These are phyloP conservation scores for Girardia tigrina DNA, from an alignment of 2,888 invertebrate genomes.

Conservation along the genomic window DNA sequence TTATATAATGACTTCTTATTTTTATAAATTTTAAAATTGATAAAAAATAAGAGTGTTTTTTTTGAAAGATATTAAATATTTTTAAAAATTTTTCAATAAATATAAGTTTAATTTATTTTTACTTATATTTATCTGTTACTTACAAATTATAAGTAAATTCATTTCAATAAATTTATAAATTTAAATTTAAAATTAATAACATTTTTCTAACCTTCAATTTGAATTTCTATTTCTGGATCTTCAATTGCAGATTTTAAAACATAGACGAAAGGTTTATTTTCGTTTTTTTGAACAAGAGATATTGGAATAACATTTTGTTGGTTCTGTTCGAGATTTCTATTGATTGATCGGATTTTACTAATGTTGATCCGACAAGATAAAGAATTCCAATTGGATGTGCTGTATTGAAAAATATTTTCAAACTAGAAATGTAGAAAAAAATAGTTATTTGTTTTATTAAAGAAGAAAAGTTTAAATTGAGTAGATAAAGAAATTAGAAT, in stretches of 20 bases:
- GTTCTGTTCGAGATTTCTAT: not conserved
- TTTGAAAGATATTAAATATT: too few species aligned
- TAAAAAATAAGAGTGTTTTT: too few species aligned
- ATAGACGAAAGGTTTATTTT: not conserved
- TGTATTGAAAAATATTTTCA: constrained; percentile 16
- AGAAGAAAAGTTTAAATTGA: too few species aligned
- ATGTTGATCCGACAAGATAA: not conserved
- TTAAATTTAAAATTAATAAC: not conserved
- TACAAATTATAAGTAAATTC: too few species aligned
- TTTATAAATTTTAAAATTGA: too few species aligned
- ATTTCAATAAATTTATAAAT: too few species aligned
- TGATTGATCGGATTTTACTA: constrained; percentile 13
- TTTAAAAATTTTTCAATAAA: too few species aligned
- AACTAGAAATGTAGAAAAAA: not conserved
- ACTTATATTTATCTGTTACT: too few species aligned
- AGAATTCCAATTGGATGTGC: constrained; percentile 13
- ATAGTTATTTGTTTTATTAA: too few species aligned
- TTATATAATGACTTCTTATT: too few species aligned
- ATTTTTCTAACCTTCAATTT: not conserved
- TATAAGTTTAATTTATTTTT: too few species aligned
- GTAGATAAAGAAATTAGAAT: too few species aligned
- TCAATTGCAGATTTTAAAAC: not conserved
- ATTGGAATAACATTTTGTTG: not conserved
- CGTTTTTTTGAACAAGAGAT: not conserved
- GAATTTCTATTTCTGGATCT: not conserved